Percentiles rank a stretch among this genome's conserved stretches.
These are phyloP conservation scores for Sus cebifrons DNA, from an alignment of 2,797 vertebrate genomes.

Conservation along the genomic window DNA sequence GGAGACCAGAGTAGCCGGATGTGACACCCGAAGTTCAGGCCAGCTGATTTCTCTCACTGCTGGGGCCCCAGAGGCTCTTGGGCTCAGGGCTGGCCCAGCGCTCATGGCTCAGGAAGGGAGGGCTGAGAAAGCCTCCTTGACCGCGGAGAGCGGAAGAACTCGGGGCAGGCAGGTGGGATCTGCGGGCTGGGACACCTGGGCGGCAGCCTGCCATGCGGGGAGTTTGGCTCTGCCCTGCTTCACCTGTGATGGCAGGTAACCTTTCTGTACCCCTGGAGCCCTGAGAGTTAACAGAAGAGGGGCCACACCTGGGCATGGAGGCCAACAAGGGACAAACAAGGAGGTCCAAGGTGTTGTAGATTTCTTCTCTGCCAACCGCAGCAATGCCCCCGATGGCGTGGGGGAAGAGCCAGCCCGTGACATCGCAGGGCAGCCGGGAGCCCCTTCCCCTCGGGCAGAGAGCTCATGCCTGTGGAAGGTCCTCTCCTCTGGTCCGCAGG, in stretches of 20 bases:
- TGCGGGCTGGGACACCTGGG: neutral
- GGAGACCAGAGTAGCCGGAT: neutral
- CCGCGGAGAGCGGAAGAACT: neutral
- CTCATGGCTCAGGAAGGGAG: neutral
- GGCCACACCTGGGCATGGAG: neutral
- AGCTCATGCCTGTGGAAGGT: neutral
- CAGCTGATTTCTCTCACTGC: neutral
- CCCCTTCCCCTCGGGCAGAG: neutral
- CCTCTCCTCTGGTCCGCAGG: no score
- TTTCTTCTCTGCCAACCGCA: slow-evolving; percentile 53
- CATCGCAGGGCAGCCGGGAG: neutral
- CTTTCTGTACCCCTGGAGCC: neutral
- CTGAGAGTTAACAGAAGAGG: neutral
- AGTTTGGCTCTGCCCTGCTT: no score
- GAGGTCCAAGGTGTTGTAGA: neutral
- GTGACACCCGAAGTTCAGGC: neutral
- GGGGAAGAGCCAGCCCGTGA: neutral
- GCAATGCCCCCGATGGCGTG: neutral
- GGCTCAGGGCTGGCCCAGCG: neutral
- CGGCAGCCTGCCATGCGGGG: neutral
- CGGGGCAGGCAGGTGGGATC: neutral
- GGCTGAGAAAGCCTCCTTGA: neutral
- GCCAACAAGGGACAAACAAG: neutral
- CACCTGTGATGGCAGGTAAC: neutral
- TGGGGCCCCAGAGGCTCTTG: neutral